A percentile compares a stretch with the other conserved stretches of the same genome.
phyloP scores from a whole-genome alignment of 2,797 vertebrate genomes.

The Sebastes taczanowskii region DNA sequence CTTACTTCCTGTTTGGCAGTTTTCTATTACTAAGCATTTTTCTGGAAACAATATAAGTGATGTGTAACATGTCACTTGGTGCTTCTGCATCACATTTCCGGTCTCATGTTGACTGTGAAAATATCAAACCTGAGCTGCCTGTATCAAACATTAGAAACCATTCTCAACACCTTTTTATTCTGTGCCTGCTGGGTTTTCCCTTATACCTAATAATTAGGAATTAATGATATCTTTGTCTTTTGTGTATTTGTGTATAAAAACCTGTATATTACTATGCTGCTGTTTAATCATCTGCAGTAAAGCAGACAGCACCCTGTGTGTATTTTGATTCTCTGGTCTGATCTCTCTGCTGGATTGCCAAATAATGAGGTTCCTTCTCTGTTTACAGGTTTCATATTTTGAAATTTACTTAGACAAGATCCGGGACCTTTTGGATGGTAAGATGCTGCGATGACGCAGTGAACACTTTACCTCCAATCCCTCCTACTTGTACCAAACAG shows the following conservation, averaged over 20 bases:
- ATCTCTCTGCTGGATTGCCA: neutral
- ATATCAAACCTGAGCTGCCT: neutral
- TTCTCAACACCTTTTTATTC: neutral
- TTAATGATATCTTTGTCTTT: neutral
- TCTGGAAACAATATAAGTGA: neutral
- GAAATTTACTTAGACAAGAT: slow-evolving; percentile 99
- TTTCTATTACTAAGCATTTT: neutral
- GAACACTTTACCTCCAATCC: neutral
- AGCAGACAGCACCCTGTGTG: neutral
- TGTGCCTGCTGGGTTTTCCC: neutral
- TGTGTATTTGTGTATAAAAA: neutral
- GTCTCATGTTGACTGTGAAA: neutral
- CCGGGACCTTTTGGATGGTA: slow-evolving; percentile 96
- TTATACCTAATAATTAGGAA: neutral
- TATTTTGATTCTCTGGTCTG: neutral
- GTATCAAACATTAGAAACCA: neutral
- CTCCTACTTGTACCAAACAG: neutral
- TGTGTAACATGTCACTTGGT: neutral
- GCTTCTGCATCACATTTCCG: slow-evolving; percentile 26
- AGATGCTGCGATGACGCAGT: slow-evolving; percentile 46
- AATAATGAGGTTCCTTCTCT: slow-evolving; percentile 3
- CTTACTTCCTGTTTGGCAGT: neutral
- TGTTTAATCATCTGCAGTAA: neutral
- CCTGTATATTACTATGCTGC: neutral
- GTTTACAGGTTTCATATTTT: slow-evolving; percentile 94